Evolutionary conservation across 2,797 vertebrate species (phyloP), one percentile per base, ranked within the genome.

Genomic region (Hyperoplus immaculatus): DNA sequence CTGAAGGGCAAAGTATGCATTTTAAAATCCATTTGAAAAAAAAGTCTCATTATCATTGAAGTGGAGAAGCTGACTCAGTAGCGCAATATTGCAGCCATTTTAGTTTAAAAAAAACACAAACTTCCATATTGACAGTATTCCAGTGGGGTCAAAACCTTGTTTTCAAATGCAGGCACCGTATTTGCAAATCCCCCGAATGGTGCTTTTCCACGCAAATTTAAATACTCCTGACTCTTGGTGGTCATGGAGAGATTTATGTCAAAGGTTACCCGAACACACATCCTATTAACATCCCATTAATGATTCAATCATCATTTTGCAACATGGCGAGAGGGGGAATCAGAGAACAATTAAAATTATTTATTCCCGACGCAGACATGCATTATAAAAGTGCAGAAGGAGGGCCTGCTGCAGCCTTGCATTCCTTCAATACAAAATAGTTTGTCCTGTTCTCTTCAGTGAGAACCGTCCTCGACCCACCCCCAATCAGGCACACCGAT

Each of bases 251-350:
- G 90, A 95, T 95, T 95, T 94, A 95, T 95, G 91, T 92, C 92
- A 94, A 95, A 95, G 94, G 95, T 95, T 94, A 94, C 82, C 74
- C 63, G 92, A 94, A 95, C 92, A 90, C 89, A 84, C 81, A 87
- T 85, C 88, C 90, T 91, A 94, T 94, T 94, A 94, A 88, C 73
- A 85, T 86, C 90, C 89, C 91, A 94, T 94, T 94, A 94, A 94
- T 94, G 92, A 93, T 95, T 94, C 87, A 94, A 93, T 94, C 93
- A 94, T 94, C 83, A 84, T 91, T 92, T 88, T 77, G 83, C 83
- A 82, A 80, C 94, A 93, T 77, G 86, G 80, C 87, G 82, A 87
- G 79, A 88, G 78, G 73, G 83, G 85, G 84, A 85, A 92, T 92
- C 88, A 72, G 84, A 85, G 91, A 93, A 93, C 92, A 94, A 93